These are phyloP conservation scores for Hesperophylax magnus DNA, from an alignment of 1,140 invertebrate species.

Conservation along the genomic window DNA sequence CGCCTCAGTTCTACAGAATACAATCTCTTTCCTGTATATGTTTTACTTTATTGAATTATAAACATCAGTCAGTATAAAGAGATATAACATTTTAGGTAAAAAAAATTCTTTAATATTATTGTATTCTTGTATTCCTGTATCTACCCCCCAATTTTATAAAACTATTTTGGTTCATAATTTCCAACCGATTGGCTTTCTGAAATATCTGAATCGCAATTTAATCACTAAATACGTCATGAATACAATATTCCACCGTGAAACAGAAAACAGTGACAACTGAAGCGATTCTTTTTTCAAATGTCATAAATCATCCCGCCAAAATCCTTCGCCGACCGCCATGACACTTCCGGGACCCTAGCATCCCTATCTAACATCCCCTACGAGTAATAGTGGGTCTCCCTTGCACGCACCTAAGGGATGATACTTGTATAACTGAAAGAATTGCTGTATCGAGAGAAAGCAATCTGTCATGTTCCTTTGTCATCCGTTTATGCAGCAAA, in stretches of 20 bases:
- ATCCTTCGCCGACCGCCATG: slow-evolving; percentile 32
- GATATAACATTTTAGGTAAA: too few species aligned
- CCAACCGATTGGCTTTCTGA: slow-evolving; percentile 30
- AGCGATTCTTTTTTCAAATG: slow-evolving; percentile 29
- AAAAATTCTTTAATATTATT: too few species aligned
- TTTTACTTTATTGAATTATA: too few species aligned
- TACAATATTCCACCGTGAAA: slow-evolving; percentile 8
- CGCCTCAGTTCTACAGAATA: too few species aligned
- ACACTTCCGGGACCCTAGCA: slow-evolving; percentile 15
- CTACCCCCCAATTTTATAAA: too few species aligned
- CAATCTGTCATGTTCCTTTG: slow-evolving; percentile 40
- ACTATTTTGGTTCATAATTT: slow-evolving; percentile 27
- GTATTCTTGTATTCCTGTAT: too few species aligned
- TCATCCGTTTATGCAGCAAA: slow-evolving; percentile 34
- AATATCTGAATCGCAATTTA: slow-evolving; percentile 18
- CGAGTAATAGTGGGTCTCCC: neutral
- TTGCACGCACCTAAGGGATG: neutral
- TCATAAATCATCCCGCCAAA: slow-evolving; percentile 40
- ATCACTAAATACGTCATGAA: slow-evolving; percentile 23
- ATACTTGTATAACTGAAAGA: neutral
- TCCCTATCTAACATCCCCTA: neutral
- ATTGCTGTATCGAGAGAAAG: slow-evolving; percentile 31
- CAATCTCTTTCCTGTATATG: too few species aligned
- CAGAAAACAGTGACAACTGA: slow-evolving; percentile 29
- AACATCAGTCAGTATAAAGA: too few species aligned